Base-by-base conservation (phyloP, 2,888 invertebrate species). In the Eulithis testata region DNA sequence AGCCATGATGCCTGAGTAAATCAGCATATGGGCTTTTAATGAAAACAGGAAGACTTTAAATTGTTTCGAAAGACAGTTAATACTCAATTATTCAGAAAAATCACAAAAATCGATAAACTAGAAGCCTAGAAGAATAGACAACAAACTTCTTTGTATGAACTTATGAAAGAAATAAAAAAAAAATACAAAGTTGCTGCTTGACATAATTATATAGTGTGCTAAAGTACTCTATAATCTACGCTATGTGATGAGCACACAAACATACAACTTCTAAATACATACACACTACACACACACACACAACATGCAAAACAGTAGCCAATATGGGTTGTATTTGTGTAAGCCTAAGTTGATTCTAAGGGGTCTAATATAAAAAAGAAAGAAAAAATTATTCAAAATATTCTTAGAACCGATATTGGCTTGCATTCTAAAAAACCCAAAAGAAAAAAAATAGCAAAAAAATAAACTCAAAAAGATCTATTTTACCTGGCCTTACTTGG, bases 211-310 rank as follows among this genome's bases (percentile, higher is more conserved):
- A 21, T 21, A 21, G 1, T 47, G 14, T 14, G 47, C 47, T 14
- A 1, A 47, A 14, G n/a, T n/a, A 44, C 44, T 21, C n/a, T 44
- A 9, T 21, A 49, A 49, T 11, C 11, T 40, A 40, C 40, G 40
- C 8, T 40, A 7, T 11, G 9, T 11, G 9, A 40, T 7, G 21
- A 43, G 74, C 70, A 76, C 70, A 76, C 60, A 71, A 66, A 63
- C 71, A 78, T 72, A 73, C 73, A 73, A 60, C 65, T 72, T 65
- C 67, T 66, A 67, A 70, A 72, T 64, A 68, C 69, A 73, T 65
- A 65, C 58, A 76, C 74, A 40, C 40, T 3, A 37, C 21, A 74
- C 37, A 37, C 21, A 74, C 72, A 69, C 70, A 64, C 71, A 74
- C 63, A 71, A 53, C 58, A 70, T 65, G 68, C 67, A 65, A 51